A percentile compares a stretch with the other conserved stretches of the same genome.
Conservation (phyloP, 2,797 vertebrate genomes). For the Caiman crocodilus region DNA sequence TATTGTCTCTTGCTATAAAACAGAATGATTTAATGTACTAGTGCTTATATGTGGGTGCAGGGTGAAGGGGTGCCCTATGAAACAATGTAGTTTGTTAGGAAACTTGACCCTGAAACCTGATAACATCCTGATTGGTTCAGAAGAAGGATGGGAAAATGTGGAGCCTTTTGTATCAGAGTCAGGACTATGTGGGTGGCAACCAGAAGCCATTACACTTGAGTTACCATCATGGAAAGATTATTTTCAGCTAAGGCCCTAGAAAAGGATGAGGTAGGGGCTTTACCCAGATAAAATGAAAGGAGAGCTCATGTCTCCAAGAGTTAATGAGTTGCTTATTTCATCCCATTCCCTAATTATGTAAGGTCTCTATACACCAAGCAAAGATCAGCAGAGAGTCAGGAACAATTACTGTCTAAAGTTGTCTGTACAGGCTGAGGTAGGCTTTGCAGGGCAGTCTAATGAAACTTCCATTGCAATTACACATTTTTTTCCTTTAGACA, state of each 20-base stretch:
- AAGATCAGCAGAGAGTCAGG: not conserved
- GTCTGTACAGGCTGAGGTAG: accelerated
- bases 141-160: accelerated
- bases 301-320: not conserved
- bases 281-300: not conserved
- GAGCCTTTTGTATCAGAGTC: not conserved
- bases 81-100: not conserved
- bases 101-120: not conserved
- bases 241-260: accelerated
- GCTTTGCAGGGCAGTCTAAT: not conserved
- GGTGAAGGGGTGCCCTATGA: not conserved
- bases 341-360: not conserved
- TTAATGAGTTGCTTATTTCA: not conserved
- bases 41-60: not conserved
- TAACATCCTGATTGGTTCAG: not conserved
- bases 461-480: accelerated
- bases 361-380: accelerated
- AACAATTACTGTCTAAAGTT: not conserved
- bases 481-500: not conserved
- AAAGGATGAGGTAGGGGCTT: not conserved
- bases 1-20: not conserved
- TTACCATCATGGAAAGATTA: accelerated
- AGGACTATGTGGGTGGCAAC: accelerated
- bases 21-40: not conserved
- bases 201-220: not conserved